These are phyloP conservation scores for Odiellus spinosus DNA, from an alignment of 2,888 invertebrate genomes.

Conservation along the genomic window DNA sequence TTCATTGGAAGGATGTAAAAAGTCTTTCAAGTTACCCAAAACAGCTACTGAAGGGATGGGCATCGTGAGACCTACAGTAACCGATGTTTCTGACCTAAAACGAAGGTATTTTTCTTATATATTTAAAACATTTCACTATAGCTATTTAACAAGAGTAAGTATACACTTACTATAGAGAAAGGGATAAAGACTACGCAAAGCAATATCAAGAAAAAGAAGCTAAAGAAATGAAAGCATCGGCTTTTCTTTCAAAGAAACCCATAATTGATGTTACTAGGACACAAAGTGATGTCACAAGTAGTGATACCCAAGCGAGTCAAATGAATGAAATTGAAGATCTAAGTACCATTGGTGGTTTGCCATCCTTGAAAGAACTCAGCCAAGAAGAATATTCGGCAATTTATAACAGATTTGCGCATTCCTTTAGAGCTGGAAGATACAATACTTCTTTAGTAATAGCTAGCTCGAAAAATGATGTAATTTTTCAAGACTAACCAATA, in stretches of 20 bases:
- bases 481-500: not conserved
- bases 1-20: no score
- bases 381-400: slow-evolving; percentile 4
- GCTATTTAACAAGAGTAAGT: no score
- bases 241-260: no score
- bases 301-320: not conserved
- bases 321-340: slow-evolving; percentile 10
- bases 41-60: no score
- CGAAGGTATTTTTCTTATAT: no score
- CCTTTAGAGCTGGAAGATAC: not conserved
- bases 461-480: slow-evolving; percentile 10
- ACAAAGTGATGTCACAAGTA: no score
- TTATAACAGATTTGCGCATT: slow-evolving; percentile 7
- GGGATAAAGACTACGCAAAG: slow-evolving; percentile 11
- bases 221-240: no score
- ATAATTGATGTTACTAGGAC: no score
- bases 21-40: no score
- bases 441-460: slow-evolving; percentile 8
- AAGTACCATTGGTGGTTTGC: not conserved
- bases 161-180: slow-evolving; percentile 3
- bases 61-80: no score
- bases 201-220: slow-evolving; percentile 5
- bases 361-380: slow-evolving; percentile 4
- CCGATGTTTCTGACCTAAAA: no score
- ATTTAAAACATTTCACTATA: no score